These are phyloP conservation scores for Gnatocerus cornutus DNA, from an alignment of 2,888 invertebrate species.

Conservation along the genomic window DNA sequence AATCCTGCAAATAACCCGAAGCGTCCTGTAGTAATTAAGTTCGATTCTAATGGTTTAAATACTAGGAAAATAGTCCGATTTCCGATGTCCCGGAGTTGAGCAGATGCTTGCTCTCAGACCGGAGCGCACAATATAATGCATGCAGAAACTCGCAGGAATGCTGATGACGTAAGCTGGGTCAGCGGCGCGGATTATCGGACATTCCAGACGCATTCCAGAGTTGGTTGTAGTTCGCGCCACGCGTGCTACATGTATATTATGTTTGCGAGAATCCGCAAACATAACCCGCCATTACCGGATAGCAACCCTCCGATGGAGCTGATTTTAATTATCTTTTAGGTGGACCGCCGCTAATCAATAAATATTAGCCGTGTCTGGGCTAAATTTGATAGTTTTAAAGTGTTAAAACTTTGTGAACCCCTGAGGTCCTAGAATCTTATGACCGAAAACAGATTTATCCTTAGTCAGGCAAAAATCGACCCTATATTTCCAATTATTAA, in stretches of 20 bases:
- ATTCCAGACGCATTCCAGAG: slow-evolving; percentile 66
- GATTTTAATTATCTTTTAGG: slow-evolving; percentile 44
- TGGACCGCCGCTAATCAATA: slow-evolving; percentile 29
- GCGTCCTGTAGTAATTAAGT: no score
- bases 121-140: slow-evolving; percentile 35
- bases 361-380: slow-evolving; percentile 24
- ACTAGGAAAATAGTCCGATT: background rate
- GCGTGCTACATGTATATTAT: slow-evolving; percentile 66
- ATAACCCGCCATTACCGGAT: slow-evolving; percentile 30
- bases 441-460: background rate
- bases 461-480: background rate
- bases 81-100: background rate
- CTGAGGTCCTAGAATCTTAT: slow-evolving; percentile 6
- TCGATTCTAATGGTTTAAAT: background rate
- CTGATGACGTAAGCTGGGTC: slow-evolving; percentile 66
- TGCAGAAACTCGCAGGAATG: slow-evolving; percentile 60
- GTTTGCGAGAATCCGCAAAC: slow-evolving; percentile 57
- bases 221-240: slow-evolving; percentile 60
- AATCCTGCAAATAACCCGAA: background rate
- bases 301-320: slow-evolving; percentile 24
- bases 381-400: slow-evolving; percentile 29
- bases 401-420: background rate
- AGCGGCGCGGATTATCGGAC: slow-evolving; percentile 67
- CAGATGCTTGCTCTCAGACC: slow-evolving; percentile 1
- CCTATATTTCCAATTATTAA: no score